phyloP scores from a whole-genome alignment of 2,797 vertebrate species.

The Sebastes alutus region DNA sequence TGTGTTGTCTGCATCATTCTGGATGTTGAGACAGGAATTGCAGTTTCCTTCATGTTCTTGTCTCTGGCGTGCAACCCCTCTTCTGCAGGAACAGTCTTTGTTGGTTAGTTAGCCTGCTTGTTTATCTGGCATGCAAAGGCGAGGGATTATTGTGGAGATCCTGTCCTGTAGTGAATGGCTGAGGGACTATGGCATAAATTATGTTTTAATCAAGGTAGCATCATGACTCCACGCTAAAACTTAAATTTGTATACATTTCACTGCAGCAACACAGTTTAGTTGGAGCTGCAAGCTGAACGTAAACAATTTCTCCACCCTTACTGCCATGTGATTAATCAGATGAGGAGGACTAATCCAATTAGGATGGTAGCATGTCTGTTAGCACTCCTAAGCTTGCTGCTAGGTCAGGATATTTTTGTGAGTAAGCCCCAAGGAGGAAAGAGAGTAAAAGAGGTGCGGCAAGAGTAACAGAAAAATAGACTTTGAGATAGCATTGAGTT shows the following conservation, averaged over 20 bases:
- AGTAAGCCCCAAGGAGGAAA: conserved; percentile 32
- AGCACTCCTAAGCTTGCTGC: conserved; percentile 58
- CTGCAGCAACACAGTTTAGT: not conserved
- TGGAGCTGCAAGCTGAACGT: not conserved
- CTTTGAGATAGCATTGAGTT: not conserved
- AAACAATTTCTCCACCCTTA: conserved; percentile 28
- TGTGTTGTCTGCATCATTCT: not conserved
- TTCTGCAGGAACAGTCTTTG: not conserved
- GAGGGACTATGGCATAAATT: not conserved
- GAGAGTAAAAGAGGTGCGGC: conserved; percentile 13
- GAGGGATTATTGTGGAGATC: conserved; percentile 3
- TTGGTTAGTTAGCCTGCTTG: not conserved
- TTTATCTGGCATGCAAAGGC: not conserved
- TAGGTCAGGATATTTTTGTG: conserved; percentile 70
- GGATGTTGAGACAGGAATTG: not conserved
- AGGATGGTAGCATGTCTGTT: conserved; percentile 50
- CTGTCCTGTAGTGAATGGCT: not conserved
- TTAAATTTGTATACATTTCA: not conserved
- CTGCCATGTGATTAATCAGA: conserved; percentile 71
- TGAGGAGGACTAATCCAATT: conserved; percentile 76
- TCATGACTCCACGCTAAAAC: not conserved
- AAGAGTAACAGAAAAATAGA: not conserved
- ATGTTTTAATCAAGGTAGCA: not conserved
- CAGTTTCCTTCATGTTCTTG: not conserved
- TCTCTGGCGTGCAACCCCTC: not conserved